Evolutionary conservation across 2,888 invertebrate species (phyloP), one percentile per base, ranked within the genome.

Genomic region (Carterocephalus palaemon): DNA sequence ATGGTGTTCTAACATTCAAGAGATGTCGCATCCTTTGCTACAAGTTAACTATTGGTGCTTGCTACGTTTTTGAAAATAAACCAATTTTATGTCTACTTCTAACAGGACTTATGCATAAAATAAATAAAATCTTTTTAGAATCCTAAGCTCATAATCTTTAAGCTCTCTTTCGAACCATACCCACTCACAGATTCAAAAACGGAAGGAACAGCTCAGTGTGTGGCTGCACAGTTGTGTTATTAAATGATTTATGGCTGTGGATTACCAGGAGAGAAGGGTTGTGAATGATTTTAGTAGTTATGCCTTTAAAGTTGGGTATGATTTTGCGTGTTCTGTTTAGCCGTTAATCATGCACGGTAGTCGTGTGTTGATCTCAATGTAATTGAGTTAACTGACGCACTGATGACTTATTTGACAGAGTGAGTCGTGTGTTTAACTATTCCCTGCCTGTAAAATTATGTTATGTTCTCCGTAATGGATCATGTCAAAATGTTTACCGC

Each of bases 401-500:
- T 83, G 83, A 84, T 83, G 85, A 85, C 84, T 85, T 84, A 85
- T 86, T 84, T 85, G 85, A 82, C 80, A 76, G 77, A 76, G 64
- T 73, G 77, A 77, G 74, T 69, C 70, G 77, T 80, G 64, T 71
- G 74, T 78, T 81, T 75, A 70, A 73, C 73, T 57, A 62, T 56
- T 53, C 53, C 56, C 56, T 54, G 60, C 53, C 57, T 15, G 31
- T 36, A 45, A 45, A 57, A 51, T 53, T 55, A 52, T 54, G 56
- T 59, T 53, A 53, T 48, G 52, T 56, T 49, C 52, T 54, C 51
- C 52, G 53, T 57, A 56, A 59, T 53, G 50, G 54, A 47, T 51
- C 49, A 49, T 45, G 59, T 60, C 59, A 56, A 56, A 60, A 60
- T 52, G 54, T 60, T 60, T 57, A 56, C 52, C 45, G 47, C 29